Conservation (phyloP, 2,888 invertebrate genomes). For the Thymelicus acteon region DNA sequence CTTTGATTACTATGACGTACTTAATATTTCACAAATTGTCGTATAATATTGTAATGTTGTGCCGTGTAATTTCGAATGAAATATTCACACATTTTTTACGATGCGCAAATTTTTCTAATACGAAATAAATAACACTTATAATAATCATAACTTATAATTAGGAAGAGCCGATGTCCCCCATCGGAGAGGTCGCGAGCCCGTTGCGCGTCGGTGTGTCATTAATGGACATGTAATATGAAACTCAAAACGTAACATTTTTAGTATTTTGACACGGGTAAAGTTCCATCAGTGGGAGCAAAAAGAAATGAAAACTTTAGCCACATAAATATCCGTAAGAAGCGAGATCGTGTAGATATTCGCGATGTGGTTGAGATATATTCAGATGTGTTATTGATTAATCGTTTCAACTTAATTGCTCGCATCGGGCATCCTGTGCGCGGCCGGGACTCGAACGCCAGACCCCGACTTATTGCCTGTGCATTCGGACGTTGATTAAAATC, state of each 20-base stretch:
- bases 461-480: slow-evolving; percentile 55
- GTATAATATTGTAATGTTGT: too few relatives aligned
- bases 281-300: slow-evolving; percentile 1
- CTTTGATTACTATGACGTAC: not conserved
- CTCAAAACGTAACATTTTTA: not conserved
- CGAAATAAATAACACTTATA: too few relatives aligned
- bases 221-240: slow-evolving; percentile 2
- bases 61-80: too few relatives aligned
- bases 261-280: slow-evolving; percentile 6
- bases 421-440: slow-evolving; percentile 54
- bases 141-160: too few relatives aligned
- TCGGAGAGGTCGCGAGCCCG: not conserved
- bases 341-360: slow-evolving; percentile 45
- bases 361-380: slow-evolving; percentile 44
- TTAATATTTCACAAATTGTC: too few relatives aligned
- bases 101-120: too few relatives aligned
- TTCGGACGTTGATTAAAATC: slow-evolving; percentile 82
- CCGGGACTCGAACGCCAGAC: slow-evolving; percentile 58
- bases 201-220: not conserved
- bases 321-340: slow-evolving; percentile 29
- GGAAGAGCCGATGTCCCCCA: too few relatives aligned
- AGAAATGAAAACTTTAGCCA: slow-evolving; percentile 6
- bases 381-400: slow-evolving; percentile 58
- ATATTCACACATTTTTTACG: too few relatives aligned
- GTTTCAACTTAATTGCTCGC: slow-evolving; percentile 58